phyloP scores from a whole-genome alignment of 2,797 vertebrate genomes.

The Tragopan temminckii region DNA sequence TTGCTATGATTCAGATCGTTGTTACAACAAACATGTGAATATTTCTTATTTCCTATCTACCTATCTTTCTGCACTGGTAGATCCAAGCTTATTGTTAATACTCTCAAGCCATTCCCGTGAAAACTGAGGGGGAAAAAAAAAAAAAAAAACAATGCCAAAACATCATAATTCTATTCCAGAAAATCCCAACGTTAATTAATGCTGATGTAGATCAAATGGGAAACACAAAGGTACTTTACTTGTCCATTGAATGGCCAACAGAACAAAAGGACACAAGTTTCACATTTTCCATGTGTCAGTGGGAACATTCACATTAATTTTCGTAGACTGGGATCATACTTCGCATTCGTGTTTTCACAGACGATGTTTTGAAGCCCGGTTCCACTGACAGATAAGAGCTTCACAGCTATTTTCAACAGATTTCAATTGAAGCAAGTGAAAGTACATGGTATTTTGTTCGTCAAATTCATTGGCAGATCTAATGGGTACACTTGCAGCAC shows the following conservation, averaged over 20 bases:
- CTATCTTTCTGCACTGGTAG: not conserved
- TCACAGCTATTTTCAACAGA: not conserved
- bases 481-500: not conserved
- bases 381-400: not conserved
- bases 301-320: not conserved
- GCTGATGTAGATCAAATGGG: not conserved
- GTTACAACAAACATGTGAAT: not conserved
- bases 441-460: not conserved
- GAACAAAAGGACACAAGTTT: not conserved
- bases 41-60: not conserved
- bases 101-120: not conserved
- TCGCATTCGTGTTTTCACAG: not conserved
- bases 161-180: not conserved
- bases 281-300: not conserved
- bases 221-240: not conserved
- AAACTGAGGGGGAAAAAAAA: accelerated
- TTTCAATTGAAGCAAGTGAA: not conserved
- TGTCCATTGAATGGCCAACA: not conserved
- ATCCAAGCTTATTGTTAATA: not conserved
- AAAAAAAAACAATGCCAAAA: too few relatives aligned
- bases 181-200: not conserved
- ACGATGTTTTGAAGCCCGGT: not conserved
- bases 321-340: not conserved
- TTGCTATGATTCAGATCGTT: not conserved
- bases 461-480: not conserved